Percentiles rank a stretch among this genome's conserved stretches.
Evolutionary conservation across 2,888 invertebrate species (phyloP).

Genomic region (Augochlorella aurata): DNA sequence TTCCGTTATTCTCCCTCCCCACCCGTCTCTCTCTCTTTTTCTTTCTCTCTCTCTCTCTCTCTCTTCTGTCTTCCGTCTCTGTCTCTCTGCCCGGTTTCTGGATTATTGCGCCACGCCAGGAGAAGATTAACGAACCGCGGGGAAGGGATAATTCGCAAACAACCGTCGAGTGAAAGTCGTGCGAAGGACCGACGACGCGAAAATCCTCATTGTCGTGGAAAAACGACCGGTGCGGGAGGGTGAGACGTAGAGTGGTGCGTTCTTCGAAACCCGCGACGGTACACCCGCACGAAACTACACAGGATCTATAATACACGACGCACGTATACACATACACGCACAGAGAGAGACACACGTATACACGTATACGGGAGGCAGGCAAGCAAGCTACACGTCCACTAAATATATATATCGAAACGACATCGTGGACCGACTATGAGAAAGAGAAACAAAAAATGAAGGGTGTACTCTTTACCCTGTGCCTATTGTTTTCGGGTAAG

Average conservation of each 20-base stretch:
- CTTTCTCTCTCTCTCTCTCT: background rate
- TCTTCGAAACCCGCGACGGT: constrained; percentile 10
- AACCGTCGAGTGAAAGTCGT: constrained; percentile 51
- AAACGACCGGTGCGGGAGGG: background rate
- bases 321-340: background rate
- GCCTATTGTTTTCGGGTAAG: constrained; percentile 80
- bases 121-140: constrained; percentile 35
- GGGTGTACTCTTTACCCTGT: constrained; percentile 78
- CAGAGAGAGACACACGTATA: background rate
- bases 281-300: background rate
- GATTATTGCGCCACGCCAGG: constrained; percentile 46
- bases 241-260: constrained; percentile 24
- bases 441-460: constrained; percentile 76
- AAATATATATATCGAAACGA: constrained; percentile 30
- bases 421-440: constrained; percentile 64
- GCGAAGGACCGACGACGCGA: constrained; percentile 9
- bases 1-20: background rate
- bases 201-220: constrained; percentile 9
- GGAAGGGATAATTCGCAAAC: constrained; percentile 43
- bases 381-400: background rate
- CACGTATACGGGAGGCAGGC: background rate
- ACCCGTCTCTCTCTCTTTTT: background rate
- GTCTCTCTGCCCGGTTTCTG: constrained; percentile 12
- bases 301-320: background rate
- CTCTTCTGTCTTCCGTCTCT: background rate